phyloP scores from a whole-genome alignment of 2,888 invertebrate species.

The Nowickia ferox region DNA sequence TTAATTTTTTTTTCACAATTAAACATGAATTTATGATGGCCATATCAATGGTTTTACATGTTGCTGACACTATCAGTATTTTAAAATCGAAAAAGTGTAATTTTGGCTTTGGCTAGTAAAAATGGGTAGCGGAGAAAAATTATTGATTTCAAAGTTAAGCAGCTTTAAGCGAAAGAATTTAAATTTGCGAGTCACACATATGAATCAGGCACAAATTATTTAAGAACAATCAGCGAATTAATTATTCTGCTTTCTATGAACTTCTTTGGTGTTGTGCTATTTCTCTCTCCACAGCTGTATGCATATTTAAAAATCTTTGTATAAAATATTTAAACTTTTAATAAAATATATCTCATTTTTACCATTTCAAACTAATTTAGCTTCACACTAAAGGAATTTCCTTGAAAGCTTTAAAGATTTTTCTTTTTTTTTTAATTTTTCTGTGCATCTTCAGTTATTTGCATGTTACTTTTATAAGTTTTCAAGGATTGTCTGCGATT shows the following conservation, averaged over 20 bases:
- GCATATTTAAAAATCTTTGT: neutral
- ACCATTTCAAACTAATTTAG: neutral
- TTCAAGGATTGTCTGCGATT: conserved; percentile 60
- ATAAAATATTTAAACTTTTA: neutral
- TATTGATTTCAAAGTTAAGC: too few species aligned
- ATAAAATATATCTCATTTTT: neutral
- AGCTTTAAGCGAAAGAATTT: too few species aligned
- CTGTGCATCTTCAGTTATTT: conserved; percentile 3
- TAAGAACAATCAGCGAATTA: too few species aligned
- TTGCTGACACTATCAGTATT: conserved; percentile 57
- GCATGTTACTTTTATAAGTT: conserved; percentile 41
- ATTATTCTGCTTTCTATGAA: too few species aligned
- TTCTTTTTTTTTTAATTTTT: neutral
- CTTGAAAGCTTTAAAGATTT: conserved; percentile 11
- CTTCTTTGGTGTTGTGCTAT: neutral
- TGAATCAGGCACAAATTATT: too few species aligned
- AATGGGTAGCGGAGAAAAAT: too few species aligned
- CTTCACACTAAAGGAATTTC: conserved; percentile 25
- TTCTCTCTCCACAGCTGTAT: neutral
- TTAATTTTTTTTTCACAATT: conserved; percentile 58
- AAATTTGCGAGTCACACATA: too few species aligned
- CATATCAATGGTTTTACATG: conserved; percentile 55
- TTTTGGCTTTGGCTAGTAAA: too few species aligned
- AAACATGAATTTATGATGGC: conserved; percentile 67
- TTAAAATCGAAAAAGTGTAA: neutral